Percentiles rank a stretch among this genome's conserved stretches.
Evolutionary conservation across 2,113 vertebrate genomes (phyloP).

Genomic region (Brachionichthys hirsutus): DNA sequence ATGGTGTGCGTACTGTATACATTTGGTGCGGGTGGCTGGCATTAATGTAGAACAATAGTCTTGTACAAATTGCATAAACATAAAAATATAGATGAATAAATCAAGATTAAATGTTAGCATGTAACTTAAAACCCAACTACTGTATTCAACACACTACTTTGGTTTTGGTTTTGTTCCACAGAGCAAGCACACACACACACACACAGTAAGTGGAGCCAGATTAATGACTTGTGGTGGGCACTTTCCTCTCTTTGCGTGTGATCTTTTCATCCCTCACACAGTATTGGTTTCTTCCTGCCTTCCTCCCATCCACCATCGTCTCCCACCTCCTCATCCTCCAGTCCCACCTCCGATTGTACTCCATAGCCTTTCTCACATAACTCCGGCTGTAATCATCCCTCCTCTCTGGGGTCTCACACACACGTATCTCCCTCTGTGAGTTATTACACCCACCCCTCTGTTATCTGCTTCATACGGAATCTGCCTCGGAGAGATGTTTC

Average conservation of each 20-base stretch:
- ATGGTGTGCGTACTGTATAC: too few relatives aligned
- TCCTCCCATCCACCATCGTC: constrained; percentile 11
- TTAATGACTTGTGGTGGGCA: constrained; percentile 40
- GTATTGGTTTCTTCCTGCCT: constrained; percentile 1
- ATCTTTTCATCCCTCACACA: constrained; percentile 5
- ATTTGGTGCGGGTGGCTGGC: too few relatives aligned
- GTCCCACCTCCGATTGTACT: background rate
- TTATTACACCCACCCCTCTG: constrained; percentile 39
- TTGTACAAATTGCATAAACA: too few relatives aligned
- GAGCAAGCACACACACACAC: background rate
- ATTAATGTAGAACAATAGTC: too few relatives aligned
- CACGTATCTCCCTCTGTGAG: constrained; percentile 41
- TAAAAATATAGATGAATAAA: too few relatives aligned
- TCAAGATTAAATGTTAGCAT: too few relatives aligned
- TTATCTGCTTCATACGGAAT: constrained; percentile 39
- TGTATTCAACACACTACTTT: too few relatives aligned
- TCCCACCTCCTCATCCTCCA: background rate
- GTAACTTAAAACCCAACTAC: too few relatives aligned
- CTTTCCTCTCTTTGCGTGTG: constrained; percentile 20
- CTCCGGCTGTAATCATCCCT: background rate
- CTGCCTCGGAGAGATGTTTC: constrained; percentile 33
- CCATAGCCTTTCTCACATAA: background rate
- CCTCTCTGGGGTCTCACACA: constrained; percentile 14
- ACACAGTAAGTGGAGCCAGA: constrained; percentile 35
- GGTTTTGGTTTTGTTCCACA: too few relatives aligned